Evolutionary conservation across 1,140 invertebrate species (phyloP).

Genomic region (Drosophila jambulina): DNA sequence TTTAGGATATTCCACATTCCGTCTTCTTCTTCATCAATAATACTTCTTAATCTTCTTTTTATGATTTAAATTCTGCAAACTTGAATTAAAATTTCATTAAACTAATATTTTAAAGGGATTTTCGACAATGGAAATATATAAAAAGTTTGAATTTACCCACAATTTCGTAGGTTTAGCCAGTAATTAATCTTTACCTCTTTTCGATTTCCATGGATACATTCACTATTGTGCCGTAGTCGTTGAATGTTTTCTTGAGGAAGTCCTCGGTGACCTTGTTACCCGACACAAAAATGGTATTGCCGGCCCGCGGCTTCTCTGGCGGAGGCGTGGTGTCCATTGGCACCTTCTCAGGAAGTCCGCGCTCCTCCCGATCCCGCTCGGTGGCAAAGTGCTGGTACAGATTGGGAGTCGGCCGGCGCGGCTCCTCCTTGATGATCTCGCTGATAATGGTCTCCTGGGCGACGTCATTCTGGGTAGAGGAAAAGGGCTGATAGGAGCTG

Average conservation of each 20-base stretch:
- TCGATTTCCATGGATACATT: slow-evolving; percentile 96
- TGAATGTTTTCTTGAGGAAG: slow-evolving; percentile 92
- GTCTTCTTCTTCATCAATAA: background rate
- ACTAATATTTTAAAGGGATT: background rate
- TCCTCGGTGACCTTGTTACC: slow-evolving; percentile 94
- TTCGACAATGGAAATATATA: background rate
- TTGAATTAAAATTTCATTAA: background rate
- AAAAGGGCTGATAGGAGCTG: slow-evolving; percentile 95
- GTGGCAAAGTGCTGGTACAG: slow-evolving; percentile 96
- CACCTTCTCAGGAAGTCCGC: slow-evolving; percentile 86
- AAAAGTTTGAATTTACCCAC: background rate
- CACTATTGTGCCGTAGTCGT: slow-evolving; percentile 92
- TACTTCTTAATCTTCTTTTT: background rate
- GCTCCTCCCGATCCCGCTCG: slow-evolving; percentile 87
- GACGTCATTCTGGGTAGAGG: slow-evolving; percentile 89
- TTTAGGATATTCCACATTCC: background rate
- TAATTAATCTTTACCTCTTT: slow-evolving; percentile 88
- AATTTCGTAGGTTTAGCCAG: background rate
- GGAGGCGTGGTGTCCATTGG: slow-evolving; percentile 61
- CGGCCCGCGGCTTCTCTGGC: slow-evolving; percentile 89
- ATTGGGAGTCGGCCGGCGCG: slow-evolving; percentile 89
- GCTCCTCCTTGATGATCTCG: slow-evolving; percentile 84
- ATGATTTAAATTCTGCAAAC: background rate
- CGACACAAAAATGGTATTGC: slow-evolving; percentile 94
- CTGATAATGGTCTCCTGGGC: slow-evolving; percentile 84